phyloP scores from a whole-genome alignment of 2,888 invertebrate genomes.

The Drosophila suboccidentalis region DNA sequence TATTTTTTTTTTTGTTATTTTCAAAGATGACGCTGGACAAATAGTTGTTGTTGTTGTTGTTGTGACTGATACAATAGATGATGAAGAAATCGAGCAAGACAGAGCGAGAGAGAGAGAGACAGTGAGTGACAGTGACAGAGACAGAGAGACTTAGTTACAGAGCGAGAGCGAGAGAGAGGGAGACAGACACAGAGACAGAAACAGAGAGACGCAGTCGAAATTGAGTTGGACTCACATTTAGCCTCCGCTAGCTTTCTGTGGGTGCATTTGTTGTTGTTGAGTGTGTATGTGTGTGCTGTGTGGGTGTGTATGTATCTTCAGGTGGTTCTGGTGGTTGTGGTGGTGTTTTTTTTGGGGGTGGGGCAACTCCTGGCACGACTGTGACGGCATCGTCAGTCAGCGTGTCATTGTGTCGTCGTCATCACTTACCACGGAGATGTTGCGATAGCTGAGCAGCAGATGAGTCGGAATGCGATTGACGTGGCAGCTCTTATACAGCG shows the following conservation, averaged over 20 bases:
- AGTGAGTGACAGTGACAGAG: constrained; percentile 9
- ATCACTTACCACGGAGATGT: constrained; percentile 90
- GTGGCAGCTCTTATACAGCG: constrained; percentile 91
- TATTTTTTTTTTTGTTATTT: constrained; percentile 7
- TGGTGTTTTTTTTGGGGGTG: constrained; percentile 15
- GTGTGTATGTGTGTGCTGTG: constrained; percentile 17
- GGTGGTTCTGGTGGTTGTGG: constrained; percentile 17
- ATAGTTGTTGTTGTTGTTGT: constrained; percentile 61
- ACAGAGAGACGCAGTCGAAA: constrained; percentile 51
- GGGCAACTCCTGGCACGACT: constrained; percentile 48
- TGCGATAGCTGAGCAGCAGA: constrained; percentile 90
- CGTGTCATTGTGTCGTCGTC: constrained; percentile 30
- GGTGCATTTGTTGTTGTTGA: constrained; percentile 15
- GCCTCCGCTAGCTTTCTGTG: constrained; percentile 51
- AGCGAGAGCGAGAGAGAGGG: constrained; percentile 24
- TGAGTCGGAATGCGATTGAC: constrained; percentile 90
- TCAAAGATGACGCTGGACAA: constrained; percentile 71
- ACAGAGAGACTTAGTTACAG: constrained; percentile 5
- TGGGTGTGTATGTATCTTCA: constrained; percentile 12
- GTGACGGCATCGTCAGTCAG: constrained; percentile 48
- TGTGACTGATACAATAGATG: constrained; percentile 63
- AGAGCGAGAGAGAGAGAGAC: constrained; percentile 34
- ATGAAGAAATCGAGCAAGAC: constrained; percentile 57
- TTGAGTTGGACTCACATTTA: constrained; percentile 54
- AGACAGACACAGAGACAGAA: constrained; percentile 22